phyloP scores from a whole-genome alignment of 2,113 vertebrate genomes.

The Spilogale gracilis region DNA sequence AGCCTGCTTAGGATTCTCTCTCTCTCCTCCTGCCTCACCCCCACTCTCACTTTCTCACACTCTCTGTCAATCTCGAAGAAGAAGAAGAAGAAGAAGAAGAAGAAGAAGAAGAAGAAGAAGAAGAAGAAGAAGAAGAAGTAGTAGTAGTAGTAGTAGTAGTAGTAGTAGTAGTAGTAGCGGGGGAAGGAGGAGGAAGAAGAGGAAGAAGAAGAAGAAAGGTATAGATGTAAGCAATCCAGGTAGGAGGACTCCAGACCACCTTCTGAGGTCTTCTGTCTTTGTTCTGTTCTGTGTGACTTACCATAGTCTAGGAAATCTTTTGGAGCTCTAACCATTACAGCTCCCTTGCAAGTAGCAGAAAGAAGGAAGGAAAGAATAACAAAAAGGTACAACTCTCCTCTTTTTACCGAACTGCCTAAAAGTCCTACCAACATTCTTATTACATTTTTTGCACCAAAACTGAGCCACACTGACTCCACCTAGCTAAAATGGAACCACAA shows the following conservation, averaged over 20 bases:
- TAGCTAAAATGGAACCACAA: background rate
- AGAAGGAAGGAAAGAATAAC: background rate
- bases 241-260: background rate
- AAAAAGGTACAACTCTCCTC: background rate
- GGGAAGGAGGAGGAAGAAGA: too few species aligned
- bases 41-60: background rate
- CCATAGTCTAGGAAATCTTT: background rate
- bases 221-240: background rate
- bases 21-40: background rate
- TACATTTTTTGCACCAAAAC: background rate
- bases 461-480: background rate
- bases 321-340: background rate
- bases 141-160: too few species aligned
- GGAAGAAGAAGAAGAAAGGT: background rate
- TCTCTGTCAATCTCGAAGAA: background rate
- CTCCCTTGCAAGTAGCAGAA: background rate
- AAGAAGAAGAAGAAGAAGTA: too few species aligned
- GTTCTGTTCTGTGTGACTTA: background rate
- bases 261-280: background rate
- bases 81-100: accelerated
- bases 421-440: background rate
- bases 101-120: too few species aligned
- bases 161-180: too few species aligned
- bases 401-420: background rate
- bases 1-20: background rate